Conservation (phyloP, 2,797 vertebrate species). For the Propithecus perrieri region DNA sequence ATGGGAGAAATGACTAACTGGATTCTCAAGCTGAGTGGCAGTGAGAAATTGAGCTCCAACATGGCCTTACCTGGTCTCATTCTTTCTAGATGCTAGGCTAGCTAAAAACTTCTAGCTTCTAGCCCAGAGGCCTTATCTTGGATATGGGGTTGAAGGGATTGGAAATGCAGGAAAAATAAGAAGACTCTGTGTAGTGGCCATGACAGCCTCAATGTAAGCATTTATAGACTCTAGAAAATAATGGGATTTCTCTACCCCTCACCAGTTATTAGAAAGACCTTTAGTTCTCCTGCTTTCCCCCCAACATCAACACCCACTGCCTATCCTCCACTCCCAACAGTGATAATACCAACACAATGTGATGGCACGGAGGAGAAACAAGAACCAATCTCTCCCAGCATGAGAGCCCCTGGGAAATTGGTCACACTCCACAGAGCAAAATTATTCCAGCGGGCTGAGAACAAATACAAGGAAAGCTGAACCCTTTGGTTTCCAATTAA, state of each 20-base stretch:
- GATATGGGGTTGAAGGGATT: neutral
- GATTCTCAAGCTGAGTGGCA: neutral
- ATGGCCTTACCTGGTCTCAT: neutral
- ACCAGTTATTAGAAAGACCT: neutral
- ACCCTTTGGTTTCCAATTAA: neutral
- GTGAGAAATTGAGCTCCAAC: neutral
- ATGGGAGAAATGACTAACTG: neutral
- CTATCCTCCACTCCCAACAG: neutral
- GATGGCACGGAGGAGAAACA: neutral
- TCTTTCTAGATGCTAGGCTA: conserved; percentile 4
- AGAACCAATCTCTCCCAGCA: neutral
- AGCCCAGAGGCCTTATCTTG: neutral
- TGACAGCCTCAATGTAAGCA: neutral
- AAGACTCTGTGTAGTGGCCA: neutral
- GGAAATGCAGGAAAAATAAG: neutral
- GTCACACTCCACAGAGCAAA: neutral
- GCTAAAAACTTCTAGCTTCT: conserved; percentile 15
- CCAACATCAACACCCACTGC: neutral
- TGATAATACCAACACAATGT: neutral
- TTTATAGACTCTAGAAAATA: neutral
- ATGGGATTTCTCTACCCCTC: neutral
- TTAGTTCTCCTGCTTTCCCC: neutral
- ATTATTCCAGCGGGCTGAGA: neutral
- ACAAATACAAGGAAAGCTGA: conserved; percentile 14
- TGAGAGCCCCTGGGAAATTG: neutral